Evolutionary conservation across 2,113 vertebrate species (phyloP), one percentile per base, ranked within the genome.

Genomic region (Tympanuchus pallidicinctus): DNA sequence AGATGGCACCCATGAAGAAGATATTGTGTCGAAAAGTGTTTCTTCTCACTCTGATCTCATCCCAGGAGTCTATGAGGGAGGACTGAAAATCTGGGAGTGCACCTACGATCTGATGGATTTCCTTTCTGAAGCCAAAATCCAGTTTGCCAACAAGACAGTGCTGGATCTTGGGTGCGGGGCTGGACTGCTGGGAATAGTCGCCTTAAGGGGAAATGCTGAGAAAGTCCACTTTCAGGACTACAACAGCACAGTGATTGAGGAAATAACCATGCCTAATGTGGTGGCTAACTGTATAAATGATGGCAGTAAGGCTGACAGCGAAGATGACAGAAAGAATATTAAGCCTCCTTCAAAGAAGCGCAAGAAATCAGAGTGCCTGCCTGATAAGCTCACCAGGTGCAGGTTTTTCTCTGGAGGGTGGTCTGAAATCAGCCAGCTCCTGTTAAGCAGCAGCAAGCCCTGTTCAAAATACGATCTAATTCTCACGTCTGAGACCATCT

Each of bases 61-160:
- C 96, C 95, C 99, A 8, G 99, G 99, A 36, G 95, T 99, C 80
- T 99, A 99, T 1, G 99, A 99, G 96, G 99, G 99, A 66, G 99
- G 99, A 27, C 97, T 99, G 93, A 99, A 99, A 97, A 98, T 99
- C 93, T 99, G 99, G 99, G 99, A 99, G 93, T 99, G 99, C 96
- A 99, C 99, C 4, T 99, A 99, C 52, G 99, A 99, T 94, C 98
- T 99, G 30, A 82, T 99, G 24, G 95, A 97, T 70, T 98, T 98
- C 95, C 84, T 99, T 40, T 97, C 98, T 2, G 97, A 97, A 70
- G 96, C 98, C 18, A 93, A 95, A 32, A 96, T 98, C 86, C 96
- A 94, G 5, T 99, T 99, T 77, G 52, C 94, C 54, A 97, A 97
- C 38, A 99, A 98, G 95, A 93, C 73, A 0, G 98, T 99, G 14